Evolutionary conservation across 2,113 vertebrate species (phyloP).

Genomic region (Gnathonemus longibarbis): DNA sequence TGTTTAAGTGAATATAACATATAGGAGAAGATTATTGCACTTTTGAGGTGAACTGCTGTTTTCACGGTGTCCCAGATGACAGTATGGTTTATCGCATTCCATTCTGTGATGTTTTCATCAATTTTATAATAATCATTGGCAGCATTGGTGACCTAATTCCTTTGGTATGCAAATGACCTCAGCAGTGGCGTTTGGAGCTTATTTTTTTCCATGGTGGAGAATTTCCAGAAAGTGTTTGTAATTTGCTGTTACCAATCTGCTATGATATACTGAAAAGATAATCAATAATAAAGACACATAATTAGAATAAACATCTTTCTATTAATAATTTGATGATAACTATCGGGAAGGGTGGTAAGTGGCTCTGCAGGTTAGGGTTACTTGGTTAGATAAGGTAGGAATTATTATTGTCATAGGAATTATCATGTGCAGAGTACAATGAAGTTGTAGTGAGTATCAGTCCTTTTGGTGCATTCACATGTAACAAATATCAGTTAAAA

Average conservation of each 20-base stretch:
- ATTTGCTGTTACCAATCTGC: neutral
- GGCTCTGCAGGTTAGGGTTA: neutral
- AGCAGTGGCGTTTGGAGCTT: neutral
- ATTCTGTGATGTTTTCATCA: neutral
- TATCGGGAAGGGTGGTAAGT: neutral
- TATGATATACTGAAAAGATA: neutral
- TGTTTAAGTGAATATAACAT: neutral
- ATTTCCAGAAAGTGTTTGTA: neutral
- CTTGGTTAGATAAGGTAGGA: neutral
- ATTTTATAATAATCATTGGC: neutral
- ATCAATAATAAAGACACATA: neutral
- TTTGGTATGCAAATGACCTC: conserved; percentile 6
- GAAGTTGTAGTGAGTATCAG: too few species aligned
- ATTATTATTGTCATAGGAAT: neutral
- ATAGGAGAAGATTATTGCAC: neutral
- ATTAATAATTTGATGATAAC: neutral
- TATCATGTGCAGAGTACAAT: too few species aligned
- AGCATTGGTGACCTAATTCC: neutral
- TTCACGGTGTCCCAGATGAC: neutral
- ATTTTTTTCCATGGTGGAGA: neutral
- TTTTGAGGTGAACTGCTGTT: neutral
- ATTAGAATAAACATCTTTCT: neutral
- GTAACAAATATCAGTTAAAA: too few species aligned
- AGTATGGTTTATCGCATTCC: neutral
- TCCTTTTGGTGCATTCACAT: too few species aligned